Evolutionary conservation across 64 coral and sea anemone genomes (phyloP), one percentile per base, ranked within the genome.

Genomic region (Montipora sp.): DNA sequence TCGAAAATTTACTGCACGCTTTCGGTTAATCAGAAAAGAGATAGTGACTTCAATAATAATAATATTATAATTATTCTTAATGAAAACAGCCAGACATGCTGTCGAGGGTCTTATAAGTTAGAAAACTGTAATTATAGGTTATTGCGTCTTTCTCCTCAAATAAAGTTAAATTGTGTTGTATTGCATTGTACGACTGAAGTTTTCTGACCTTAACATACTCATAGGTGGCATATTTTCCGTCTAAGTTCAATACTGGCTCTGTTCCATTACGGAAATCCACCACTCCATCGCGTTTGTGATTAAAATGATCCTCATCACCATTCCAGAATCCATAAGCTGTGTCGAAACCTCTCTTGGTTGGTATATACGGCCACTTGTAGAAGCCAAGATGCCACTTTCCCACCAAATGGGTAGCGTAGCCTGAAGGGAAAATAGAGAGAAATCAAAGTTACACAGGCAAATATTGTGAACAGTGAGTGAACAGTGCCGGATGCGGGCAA

Each of bases 311-410:
- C 60, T 77, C 90, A 78, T 73, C 82, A 60, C 90, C 90, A 63
- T 85, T 23, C 70, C 75, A 92, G 24, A 87, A 79, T 65, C 90
- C 90, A 24, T 78, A 92, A 77, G 75, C 75, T 3, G 90, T 71
- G 72, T 92, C 82, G 14, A 92, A 92, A 50, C 90, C 90, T 63
- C 90, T 74, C 12, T 78, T 86, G 7, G 75, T 77, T 5, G 90
- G 90, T 45, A 84, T 74, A 84, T 92, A 92, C 3, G 83, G 71
- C 90, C 90, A 92, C 55, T 87, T 76, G 53, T 77, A 87, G 53
- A 51, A 92, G 43, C 90, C 90, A 63, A 92, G 83, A 78, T 92
- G 90, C 90, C 90, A 92, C 59, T 92, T 92, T 16, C 90, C 90
- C 13, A 92, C 90, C 53, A 92, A 77, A n/a, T 92, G 90, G 16